Evolutionary conservation across 2,888 invertebrate genomes (phyloP).

Genomic region (Scrobipalpa atriplicella): DNA sequence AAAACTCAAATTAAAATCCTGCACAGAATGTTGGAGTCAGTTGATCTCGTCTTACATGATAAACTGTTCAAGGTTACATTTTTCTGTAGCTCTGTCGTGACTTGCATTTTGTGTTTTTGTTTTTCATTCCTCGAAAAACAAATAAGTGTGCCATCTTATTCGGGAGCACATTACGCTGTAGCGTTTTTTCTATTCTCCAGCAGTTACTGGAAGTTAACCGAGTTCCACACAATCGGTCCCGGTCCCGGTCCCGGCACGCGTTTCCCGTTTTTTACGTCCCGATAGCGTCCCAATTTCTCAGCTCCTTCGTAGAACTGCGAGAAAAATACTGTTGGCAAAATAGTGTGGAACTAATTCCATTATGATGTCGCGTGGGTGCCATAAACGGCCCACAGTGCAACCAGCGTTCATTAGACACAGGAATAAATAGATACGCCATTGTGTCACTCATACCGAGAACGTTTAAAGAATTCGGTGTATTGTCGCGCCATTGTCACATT

Average conservation of each 20-base stretch:
- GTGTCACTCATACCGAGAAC: conserved; percentile 63
- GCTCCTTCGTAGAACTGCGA: conserved; percentile 65
- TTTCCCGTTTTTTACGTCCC: conserved; percentile 60
- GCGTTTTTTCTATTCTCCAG: background rate
- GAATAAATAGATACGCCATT: conserved; percentile 53
- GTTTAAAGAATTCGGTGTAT: conserved; percentile 55
- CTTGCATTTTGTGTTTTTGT: background rate
- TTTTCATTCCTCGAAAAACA: background rate
- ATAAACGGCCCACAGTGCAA: conserved; percentile 77
- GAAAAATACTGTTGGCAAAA: conserved; percentile 72
- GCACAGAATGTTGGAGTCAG: too few relatives aligned
- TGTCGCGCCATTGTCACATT: conserved; percentile 61
- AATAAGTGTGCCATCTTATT: background rate
- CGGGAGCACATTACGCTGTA: background rate
- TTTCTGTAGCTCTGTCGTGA: background rate
- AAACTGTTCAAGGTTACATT: too few relatives aligned
- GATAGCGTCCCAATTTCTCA: conserved; percentile 61
- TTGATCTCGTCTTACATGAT: too few relatives aligned
- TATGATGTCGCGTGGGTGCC: conserved; percentile 80
- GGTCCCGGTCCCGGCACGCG: conserved; percentile 63
- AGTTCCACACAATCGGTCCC: background rate
- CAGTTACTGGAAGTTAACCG: conserved; percentile 42
- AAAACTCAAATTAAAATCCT: too few relatives aligned
- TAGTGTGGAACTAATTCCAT: conserved; percentile 79
- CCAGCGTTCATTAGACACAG: conserved; percentile 69